Percentiles rank a stretch among this genome's conserved stretches.
These are phyloP conservation scores for Entomobrya multifasciata DNA, from an alignment of 2,888 invertebrate species.

Conservation along the genomic window DNA sequence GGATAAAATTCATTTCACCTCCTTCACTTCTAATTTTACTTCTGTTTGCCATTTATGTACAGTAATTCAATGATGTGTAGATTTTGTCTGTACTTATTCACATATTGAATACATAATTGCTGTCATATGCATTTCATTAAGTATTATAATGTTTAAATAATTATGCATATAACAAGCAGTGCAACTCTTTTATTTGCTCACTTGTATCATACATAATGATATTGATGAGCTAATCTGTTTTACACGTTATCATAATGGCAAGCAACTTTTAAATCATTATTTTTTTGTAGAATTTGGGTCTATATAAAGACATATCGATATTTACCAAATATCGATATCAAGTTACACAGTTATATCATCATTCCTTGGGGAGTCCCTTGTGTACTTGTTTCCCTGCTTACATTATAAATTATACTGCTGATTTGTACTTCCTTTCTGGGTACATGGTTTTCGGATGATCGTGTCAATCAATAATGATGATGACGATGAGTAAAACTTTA, in stretches of 20 bases:
- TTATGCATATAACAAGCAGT: not conserved
- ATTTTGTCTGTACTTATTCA: not conserved
- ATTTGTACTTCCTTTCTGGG: conserved; percentile 76
- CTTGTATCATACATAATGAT: too few species aligned
- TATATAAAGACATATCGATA: too few species aligned
- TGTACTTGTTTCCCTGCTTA: conserved; percentile 9
- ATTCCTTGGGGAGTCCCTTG: not conserved
- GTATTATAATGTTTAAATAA: not conserved
- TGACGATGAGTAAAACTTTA: too few species aligned
- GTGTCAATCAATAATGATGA: not conserved
- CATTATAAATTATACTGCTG: conserved; percentile 78
- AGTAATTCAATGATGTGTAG: not conserved
- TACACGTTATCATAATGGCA: not conserved
- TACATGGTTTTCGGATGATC: not conserved
- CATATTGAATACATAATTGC: too few species aligned
- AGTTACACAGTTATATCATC: not conserved
- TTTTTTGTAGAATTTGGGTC: not conserved
- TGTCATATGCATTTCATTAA: not conserved
- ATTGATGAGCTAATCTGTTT: conserved; percentile 14
- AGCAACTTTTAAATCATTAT: not conserved
- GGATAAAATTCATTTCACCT: not conserved
- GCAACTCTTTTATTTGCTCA: too few species aligned
- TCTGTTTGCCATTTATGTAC: too few species aligned
- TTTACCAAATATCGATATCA: too few species aligned
- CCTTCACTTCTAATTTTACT: not conserved